Evolutionary conservation across 2,888 invertebrate genomes (phyloP).

Genomic region (Ecliptopera silaceata): DNA sequence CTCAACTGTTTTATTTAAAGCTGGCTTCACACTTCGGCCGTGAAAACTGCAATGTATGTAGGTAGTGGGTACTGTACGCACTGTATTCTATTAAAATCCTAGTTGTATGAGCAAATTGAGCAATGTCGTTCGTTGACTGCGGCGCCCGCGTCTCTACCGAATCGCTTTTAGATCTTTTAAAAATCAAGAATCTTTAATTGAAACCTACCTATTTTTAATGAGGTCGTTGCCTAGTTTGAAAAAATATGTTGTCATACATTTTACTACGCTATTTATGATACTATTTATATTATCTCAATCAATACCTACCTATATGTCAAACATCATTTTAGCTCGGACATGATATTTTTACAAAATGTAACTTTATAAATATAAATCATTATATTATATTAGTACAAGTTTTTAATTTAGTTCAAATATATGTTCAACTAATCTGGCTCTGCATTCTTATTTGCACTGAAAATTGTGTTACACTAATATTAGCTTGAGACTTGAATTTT

Average conservation of each 20-base stretch:
- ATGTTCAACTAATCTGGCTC: neutral
- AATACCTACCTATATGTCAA: too few relatives aligned
- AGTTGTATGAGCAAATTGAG: constrained; percentile 27
- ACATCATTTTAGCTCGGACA: too few relatives aligned
- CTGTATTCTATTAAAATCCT: constrained; percentile 50
- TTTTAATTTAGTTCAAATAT: too few relatives aligned
- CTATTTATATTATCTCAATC: too few relatives aligned
- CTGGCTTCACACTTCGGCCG: constrained; percentile 67
- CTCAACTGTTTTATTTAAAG: constrained; percentile 79
- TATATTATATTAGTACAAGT: too few relatives aligned
- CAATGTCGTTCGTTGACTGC: constrained; percentile 71
- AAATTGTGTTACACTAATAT: constrained; percentile 19
- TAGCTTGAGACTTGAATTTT: constrained; percentile 15
- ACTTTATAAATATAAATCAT: neutral
- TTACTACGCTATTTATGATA: too few relatives aligned
- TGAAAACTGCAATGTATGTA: constrained; percentile 63
- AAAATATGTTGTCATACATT: too few relatives aligned
- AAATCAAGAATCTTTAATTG: too few relatives aligned
- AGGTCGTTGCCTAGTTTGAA: too few relatives aligned
- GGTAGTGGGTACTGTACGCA: constrained; percentile 24
- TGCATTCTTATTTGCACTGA: neutral
- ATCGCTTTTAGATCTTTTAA: too few relatives aligned
- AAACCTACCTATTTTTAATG: neutral
- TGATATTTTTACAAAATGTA: too few relatives aligned
- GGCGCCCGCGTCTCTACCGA: constrained; percentile 5